Evolutionary conservation across 2,113 vertebrate species (phyloP).

Genomic region (Meriones unguiculatus): DNA sequence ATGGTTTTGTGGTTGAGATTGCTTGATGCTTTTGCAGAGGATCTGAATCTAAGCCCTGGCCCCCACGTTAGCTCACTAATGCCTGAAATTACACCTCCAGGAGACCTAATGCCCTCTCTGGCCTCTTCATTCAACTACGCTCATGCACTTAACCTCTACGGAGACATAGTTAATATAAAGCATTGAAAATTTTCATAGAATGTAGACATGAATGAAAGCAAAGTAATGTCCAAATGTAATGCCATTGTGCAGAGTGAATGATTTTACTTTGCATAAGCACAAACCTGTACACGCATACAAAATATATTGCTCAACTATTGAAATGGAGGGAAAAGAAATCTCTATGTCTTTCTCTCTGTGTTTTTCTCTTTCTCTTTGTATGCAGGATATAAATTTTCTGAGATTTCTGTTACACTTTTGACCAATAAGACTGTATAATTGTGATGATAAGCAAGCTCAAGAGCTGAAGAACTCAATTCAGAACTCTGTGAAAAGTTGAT

Average conservation of each 20-base stretch:
- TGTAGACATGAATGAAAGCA: background rate
- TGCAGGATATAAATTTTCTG: background rate
- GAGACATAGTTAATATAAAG: background rate
- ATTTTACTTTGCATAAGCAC: background rate
- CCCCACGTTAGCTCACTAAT: background rate
- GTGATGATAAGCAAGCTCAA: background rate
- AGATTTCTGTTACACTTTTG: background rate
- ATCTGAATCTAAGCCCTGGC: no score
- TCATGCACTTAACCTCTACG: no score
- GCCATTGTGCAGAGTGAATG: background rate
- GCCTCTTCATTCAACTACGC: background rate
- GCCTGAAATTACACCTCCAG: background rate
- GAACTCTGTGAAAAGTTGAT: background rate
- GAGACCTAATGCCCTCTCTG: background rate
- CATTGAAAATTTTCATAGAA: background rate
- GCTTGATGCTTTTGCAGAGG: background rate
- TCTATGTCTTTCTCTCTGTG: background rate
- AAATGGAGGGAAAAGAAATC: background rate
- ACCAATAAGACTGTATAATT: background rate
- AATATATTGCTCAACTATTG: background rate
- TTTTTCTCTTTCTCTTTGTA: background rate
- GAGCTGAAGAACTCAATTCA: background rate
- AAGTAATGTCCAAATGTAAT: background rate
- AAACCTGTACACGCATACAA: background rate
- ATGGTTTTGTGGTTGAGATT: background rate